These are phyloP conservation scores for Caenorhabditis afra DNA, from an alignment of 2,888 invertebrate genomes.

Conservation along the genomic window DNA sequence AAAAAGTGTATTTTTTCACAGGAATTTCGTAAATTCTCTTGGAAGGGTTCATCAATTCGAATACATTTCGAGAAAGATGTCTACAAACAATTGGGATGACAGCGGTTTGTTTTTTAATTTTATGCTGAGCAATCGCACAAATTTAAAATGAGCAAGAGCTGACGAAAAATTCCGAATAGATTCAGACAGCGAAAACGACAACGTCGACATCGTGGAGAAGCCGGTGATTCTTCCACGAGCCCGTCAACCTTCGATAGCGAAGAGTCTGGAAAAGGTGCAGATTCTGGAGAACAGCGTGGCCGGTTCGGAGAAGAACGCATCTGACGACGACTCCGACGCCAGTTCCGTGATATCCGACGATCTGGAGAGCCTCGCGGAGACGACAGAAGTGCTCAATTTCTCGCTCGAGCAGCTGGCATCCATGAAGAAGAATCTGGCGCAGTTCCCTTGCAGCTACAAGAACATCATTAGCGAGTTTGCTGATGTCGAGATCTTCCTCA, in stretches of 20 bases:
- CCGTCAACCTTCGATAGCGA: constrained; percentile 69
- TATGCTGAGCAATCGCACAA: background rate
- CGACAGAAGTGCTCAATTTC: constrained; percentile 62
- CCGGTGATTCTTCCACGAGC: constrained; percentile 69
- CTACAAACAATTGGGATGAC: constrained; percentile 58
- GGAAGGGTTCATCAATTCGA: constrained; percentile 60
- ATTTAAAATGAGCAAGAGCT: background rate
- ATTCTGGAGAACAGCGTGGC: constrained; percentile 69
- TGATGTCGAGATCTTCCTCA: constrained; percentile 79
- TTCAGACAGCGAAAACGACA: constrained; percentile 69
- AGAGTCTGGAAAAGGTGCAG: constrained; percentile 70
- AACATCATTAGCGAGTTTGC: constrained; percentile 79
- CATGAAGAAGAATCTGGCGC: constrained; percentile 68
- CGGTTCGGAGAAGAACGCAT: constrained; percentile 65
- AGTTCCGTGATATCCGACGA: constrained; percentile 62
- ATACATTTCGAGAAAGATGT: constrained; percentile 46
- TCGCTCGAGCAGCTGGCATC: constrained; percentile 63
- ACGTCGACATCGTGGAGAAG: constrained; percentile 69
- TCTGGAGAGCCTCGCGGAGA: constrained; percentile 60
- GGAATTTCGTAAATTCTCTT: constrained; percentile 45
- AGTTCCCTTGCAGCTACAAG: constrained; percentile 71
- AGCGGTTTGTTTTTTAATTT: constrained; percentile 50
- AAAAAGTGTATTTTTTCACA: background rate
- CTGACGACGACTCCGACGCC: constrained; percentile 64
- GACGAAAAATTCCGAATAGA: background rate